Conservation (phyloP, 2,797 vertebrate genomes). For the Choloepus didactylus region DNA sequence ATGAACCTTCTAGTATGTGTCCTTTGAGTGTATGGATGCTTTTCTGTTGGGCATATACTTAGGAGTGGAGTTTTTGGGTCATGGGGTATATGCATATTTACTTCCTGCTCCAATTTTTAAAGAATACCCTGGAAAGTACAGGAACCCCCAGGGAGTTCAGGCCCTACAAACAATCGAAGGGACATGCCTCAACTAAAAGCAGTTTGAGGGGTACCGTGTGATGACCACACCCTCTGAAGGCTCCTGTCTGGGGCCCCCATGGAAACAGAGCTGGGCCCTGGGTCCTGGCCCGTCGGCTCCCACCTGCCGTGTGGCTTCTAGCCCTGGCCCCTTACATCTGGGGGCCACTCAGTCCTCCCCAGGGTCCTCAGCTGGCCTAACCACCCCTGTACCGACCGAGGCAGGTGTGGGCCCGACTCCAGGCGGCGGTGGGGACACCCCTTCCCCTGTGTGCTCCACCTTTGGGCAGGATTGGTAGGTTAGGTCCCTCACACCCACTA, state of each 20-base stretch:
- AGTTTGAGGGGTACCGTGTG: not conserved
- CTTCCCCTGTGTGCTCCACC: not conserved
- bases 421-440: not conserved
- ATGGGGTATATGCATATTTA: not conserved
- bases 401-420: not conserved
- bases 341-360: not conserved
- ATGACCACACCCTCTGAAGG: fast-evolving
- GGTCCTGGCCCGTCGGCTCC: not conserved
- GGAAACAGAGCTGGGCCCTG: not conserved
- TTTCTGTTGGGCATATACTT: not conserved
- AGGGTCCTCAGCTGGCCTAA: not conserved
- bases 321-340: not conserved
- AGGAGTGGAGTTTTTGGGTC: not conserved
- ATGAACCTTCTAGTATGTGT: not conserved
- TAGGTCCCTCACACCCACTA: not conserved
- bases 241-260: not conserved
- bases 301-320: not conserved
- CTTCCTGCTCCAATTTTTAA: not conserved
- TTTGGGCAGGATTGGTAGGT: not conserved
- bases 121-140: not conserved
- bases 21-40: not conserved
- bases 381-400: not conserved
- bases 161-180: not conserved
- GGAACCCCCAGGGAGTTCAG: not conserved
- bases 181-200: not conserved